Evolutionary conservation across 2,113 vertebrate genomes (phyloP), one percentile per base, ranked within the genome.

Genomic region (Smithornis capensis): DNA sequence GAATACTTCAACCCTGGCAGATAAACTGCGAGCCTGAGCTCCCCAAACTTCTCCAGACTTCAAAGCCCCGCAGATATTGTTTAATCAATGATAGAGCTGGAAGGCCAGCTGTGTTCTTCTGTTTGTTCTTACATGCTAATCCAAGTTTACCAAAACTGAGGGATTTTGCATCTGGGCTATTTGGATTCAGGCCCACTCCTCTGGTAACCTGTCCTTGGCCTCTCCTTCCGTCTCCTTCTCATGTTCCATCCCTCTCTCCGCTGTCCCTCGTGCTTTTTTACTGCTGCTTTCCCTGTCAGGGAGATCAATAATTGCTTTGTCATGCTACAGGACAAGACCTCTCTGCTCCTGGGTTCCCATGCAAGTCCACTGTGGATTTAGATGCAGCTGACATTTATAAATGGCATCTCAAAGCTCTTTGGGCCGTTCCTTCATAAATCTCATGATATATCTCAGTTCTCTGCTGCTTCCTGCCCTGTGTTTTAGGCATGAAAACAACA

Each of bases 51-150:
- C 71, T 60, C 38, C n/a, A 6, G 92, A 97, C 94, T 94, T 96
- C 95, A 97, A 96, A 97, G 92, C 12, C 92, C 84, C 22, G 84
- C 88, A 82, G 96, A 96, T 90, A 88, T 87, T 94, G 93, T 96
- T 96, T 96, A 96, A 93, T 95, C 93, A 95, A 95, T 90, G 95
- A 44, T 24, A 42, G 92, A 96, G 94, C 89, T 84, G 47, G n/a
- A 53, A 79, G 88, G 80, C 93, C 95, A 96, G 94, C 94, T 97
- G 95, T 8, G 92, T 81, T 96, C 94, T 81, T 94, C 95, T 97
- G 96, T 96, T 96, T 94, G 94, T 93, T 96, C 95, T 97, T 91
- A 95, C 89, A 97, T 92, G 90, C 92, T 97, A 96, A 96, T 97
- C 94, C 96, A 96, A 96, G 95, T 93, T 96, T 96, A 97, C 93